Evolutionary conservation across 2,113 vertebrate species (phyloP).

Genomic region (Alces alces): DNA sequence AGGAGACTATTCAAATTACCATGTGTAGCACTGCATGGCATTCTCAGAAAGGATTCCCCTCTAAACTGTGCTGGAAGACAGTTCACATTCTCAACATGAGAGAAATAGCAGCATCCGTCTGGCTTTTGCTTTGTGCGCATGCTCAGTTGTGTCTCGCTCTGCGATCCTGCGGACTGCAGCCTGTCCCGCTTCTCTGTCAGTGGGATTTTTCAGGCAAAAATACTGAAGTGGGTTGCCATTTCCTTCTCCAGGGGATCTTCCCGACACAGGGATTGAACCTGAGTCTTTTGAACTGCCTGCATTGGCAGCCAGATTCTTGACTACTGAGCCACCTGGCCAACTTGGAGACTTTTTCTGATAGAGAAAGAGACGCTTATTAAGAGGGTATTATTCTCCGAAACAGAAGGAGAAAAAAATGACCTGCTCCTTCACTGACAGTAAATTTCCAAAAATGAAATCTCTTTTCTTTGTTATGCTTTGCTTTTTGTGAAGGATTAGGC

Average conservation of each 20-base stretch:
- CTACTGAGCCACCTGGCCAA: not conserved
- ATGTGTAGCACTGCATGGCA: not conserved
- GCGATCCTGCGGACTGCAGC: fast-evolving
- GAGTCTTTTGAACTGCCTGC: not conserved
- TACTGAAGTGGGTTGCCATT: not conserved
- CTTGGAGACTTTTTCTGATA: not conserved
- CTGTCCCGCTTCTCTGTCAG: not conserved
- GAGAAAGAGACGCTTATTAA: not conserved
- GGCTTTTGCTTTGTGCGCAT: not conserved
- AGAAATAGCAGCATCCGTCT: not conserved
- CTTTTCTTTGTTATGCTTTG: not conserved
- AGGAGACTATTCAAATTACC: not conserved
- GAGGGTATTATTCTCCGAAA: not conserved
- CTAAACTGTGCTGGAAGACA: not conserved
- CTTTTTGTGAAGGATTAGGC: not conserved
- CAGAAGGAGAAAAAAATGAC: not conserved
- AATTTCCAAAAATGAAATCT: not conserved
- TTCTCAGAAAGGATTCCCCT: not conserved
- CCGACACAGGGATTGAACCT: not conserved
- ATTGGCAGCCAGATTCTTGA: not conserved
- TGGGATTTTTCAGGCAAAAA: not conserved
- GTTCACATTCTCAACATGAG: not conserved
- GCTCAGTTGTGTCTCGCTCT: not conserved
- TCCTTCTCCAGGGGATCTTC: not conserved
- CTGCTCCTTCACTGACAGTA: not conserved